Conservation (phyloP, 2,888 invertebrate species). For the Rutpela maculata region DNA sequence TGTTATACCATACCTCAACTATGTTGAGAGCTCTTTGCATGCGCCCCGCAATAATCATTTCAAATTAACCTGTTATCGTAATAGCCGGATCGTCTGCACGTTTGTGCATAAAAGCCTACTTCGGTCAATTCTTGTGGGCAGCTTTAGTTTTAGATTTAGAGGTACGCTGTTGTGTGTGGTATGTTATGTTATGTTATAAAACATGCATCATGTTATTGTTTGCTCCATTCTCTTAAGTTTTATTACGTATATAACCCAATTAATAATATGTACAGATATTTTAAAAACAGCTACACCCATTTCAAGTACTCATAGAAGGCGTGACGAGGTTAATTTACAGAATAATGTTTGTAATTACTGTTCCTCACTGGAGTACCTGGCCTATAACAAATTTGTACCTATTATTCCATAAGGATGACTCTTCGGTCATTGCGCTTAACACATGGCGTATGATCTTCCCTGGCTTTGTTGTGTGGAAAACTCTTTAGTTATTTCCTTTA, state of each 20-base stretch:
- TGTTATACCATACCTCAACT: too few relatives aligned
- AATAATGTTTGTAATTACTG: not conserved
- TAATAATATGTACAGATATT: not conserved
- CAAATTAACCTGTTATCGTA: too few relatives aligned
- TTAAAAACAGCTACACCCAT: not conserved
- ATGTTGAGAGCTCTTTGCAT: too few relatives aligned
- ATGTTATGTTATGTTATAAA: too few relatives aligned
- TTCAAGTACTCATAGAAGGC: not conserved
- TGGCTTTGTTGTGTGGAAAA: not conserved
- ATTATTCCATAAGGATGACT: constrained; percentile 10
- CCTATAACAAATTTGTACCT: constrained; percentile 5
- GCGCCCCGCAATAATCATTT: too few relatives aligned
- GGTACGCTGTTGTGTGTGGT: too few relatives aligned
- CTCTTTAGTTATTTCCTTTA: not conserved
- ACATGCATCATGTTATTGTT: too few relatives aligned
- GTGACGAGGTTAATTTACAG: not conserved
- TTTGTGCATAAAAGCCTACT: too few relatives aligned
- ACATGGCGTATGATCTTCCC: not conserved
- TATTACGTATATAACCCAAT: not conserved
- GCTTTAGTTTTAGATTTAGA: too few relatives aligned
- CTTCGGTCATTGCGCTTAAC: not conserved
- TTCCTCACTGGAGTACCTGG: not conserved
- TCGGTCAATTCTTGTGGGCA: too few relatives aligned
- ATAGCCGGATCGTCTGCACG: too few relatives aligned
- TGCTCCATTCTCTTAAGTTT: not conserved